Conservation (phyloP, 1,140 invertebrate species). For the Xylocopa sonorina region DNA sequence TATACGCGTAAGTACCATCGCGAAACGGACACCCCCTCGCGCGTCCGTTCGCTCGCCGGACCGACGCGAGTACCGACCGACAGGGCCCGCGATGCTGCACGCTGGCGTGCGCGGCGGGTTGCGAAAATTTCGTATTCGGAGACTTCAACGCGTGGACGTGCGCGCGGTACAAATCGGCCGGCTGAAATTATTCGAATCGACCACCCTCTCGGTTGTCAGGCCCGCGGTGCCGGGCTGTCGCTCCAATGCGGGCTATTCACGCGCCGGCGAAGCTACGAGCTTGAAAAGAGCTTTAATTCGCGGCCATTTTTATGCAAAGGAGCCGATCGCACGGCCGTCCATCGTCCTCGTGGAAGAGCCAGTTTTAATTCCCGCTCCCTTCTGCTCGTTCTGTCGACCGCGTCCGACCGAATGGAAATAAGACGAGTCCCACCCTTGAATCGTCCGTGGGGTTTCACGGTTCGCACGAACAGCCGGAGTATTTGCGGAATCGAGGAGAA, state of each 20-base stretch:
- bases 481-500: too few relatives aligned
- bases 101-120: neutral
- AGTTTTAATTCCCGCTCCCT: conserved; percentile 43
- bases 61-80: neutral
- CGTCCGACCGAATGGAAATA: conserved; percentile 2
- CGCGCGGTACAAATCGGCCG: conserved; percentile 23
- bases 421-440: neutral
- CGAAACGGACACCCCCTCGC: neutral
- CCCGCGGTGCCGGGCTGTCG: conserved; percentile 10
- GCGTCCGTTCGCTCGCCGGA: neutral
- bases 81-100: too few relatives aligned
- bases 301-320: conserved; percentile 63
- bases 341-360: neutral
- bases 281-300: conserved; percentile 51
- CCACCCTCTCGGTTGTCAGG: neutral
- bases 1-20: too few relatives aligned
- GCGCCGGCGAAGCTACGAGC: conserved; percentile 17
- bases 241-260: conserved; percentile 40
- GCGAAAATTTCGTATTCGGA: conserved; percentile 43
- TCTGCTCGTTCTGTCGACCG: neutral
- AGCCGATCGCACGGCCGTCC: conserved; percentile 25
- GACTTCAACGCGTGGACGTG: conserved; percentile 47
- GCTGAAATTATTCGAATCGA: conserved; percentile 45
- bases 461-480: neutral
- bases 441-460: neutral